Evolutionary conservation across 2,888 invertebrate species (phyloP).

Genomic region (Selenia dentaria): DNA sequence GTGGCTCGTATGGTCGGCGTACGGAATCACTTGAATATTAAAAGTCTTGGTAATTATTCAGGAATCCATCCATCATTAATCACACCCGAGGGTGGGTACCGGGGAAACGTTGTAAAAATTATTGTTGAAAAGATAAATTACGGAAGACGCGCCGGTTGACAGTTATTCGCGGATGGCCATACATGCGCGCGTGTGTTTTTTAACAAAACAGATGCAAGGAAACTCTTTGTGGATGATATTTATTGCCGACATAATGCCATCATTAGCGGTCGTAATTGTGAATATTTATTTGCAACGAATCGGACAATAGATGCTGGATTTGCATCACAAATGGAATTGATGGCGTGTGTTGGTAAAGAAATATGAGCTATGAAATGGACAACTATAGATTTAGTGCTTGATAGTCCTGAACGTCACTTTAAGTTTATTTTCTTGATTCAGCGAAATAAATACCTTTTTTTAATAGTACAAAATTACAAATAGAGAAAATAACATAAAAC

Average conservation of each 20-base stretch:
- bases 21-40: conserved; percentile 82
- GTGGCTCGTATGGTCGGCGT: conserved; percentile 31
- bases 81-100: conserved; percentile 69
- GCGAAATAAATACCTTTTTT: too few species aligned
- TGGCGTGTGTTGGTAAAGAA: conserved; percentile 8
- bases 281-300: conserved; percentile 50
- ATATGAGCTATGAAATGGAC: conserved; percentile 15
- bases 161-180: conserved; percentile 60
- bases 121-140: conserved; percentile 83
- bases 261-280: conserved; percentile 55
- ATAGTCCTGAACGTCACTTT: too few species aligned
- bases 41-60: conserved; percentile 85
- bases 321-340: conserved; percentile 28
- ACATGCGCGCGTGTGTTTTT: conserved; percentile 43
- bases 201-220: conserved; percentile 47
- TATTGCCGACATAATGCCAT: conserved; percentile 51
- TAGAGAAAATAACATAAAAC: too few species aligned
- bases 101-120: conserved; percentile 79
- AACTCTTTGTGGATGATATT: conserved; percentile 57
- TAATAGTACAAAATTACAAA: too few species aligned
- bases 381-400: conserved; percentile 5
- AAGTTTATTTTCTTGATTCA: too few species aligned
- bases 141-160: conserved; percentile 70
- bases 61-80: conserved; percentile 85
- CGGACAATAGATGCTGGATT: conserved; percentile 37